These are phyloP conservation scores for Drosophila nannoptera DNA, from an alignment of 1,140 invertebrate species.

Conservation along the genomic window DNA sequence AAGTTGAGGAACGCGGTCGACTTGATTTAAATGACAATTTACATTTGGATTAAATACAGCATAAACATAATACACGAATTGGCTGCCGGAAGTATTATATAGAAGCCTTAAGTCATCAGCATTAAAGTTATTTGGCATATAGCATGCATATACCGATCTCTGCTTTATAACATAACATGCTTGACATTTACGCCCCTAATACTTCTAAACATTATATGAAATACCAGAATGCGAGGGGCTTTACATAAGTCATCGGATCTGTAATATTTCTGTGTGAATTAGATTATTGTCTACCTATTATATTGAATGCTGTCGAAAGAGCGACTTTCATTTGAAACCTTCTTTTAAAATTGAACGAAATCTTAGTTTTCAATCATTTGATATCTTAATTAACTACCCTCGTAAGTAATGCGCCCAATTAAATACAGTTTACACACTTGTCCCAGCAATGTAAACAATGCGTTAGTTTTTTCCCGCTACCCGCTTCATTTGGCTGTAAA, in stretches of 20 bases:
- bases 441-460: conserved; percentile 64
- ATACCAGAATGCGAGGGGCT: conserved; percentile 18
- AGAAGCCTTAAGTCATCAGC: conserved; percentile 42
- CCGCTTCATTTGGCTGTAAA: conserved; percentile 10
- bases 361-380: not conserved
- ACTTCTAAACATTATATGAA: conserved; percentile 23
- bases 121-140: conserved; percentile 5
- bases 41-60: conserved; percentile 59
- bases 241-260: not conserved
- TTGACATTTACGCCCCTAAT: conserved; percentile 48
- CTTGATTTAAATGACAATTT: conserved; percentile 71
- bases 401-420: conserved; percentile 54
- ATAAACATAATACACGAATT: conserved; percentile 53
- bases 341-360: not conserved
- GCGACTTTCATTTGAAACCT: too few relatives aligned
- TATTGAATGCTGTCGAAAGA: too few relatives aligned
- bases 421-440: conserved; percentile 73
- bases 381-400: conserved; percentile 13
- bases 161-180: conserved; percentile 36
- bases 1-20: conserved; percentile 20
- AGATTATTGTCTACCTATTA: too few relatives aligned
- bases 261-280: too few relatives aligned
- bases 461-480: conserved; percentile 50
- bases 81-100: conserved; percentile 54
- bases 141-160: conserved; percentile 14